Percentiles rank a stretch among this genome's conserved stretches.
phyloP scores from a whole-genome alignment of 2,113 vertebrate genomes.

The Garra rufa region DNA sequence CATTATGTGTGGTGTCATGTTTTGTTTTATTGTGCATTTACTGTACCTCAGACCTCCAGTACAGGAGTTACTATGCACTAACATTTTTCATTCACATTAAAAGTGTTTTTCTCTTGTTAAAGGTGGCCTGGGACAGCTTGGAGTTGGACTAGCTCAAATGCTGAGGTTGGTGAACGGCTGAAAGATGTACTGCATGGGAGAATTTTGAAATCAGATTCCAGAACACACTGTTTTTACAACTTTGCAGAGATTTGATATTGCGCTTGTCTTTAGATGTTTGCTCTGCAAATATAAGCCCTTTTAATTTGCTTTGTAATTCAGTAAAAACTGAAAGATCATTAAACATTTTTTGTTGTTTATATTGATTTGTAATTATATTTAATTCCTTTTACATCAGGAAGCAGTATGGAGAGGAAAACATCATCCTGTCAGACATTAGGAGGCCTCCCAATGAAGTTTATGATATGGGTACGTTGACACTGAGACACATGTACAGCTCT shows the following conservation, averaged over 20 bases:
- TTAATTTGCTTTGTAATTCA: neutral
- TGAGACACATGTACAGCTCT: neutral
- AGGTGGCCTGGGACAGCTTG: conserved; percentile 80
- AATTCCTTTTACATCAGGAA: conserved; percentile 62
- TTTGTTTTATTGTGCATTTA: neutral
- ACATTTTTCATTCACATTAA: neutral
- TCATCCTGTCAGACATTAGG: conserved; percentile 80
- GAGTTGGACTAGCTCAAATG: conserved; percentile 75
- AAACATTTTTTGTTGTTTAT: neutral
- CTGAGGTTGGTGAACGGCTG: conserved; percentile 68
- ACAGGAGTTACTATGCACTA: neutral
- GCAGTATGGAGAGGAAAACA: conserved; percentile 75
- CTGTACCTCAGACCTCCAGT: neutral
- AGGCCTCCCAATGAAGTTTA: conserved; percentile 73
- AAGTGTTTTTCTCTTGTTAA: conserved; percentile 48
- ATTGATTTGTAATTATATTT: neutral
- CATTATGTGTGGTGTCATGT: neutral
- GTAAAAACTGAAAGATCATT: neutral
- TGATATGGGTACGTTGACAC: conserved; percentile 68
- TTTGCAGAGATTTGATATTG: neutral
- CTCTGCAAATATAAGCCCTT: no score
- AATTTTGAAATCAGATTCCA: neutral
- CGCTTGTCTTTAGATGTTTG: neutral
- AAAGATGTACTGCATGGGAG: conserved; percentile 23
- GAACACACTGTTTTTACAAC: neutral